phyloP scores from a whole-genome alignment of 2,888 invertebrate species.

The Caenorhabditis japonica region DNA sequence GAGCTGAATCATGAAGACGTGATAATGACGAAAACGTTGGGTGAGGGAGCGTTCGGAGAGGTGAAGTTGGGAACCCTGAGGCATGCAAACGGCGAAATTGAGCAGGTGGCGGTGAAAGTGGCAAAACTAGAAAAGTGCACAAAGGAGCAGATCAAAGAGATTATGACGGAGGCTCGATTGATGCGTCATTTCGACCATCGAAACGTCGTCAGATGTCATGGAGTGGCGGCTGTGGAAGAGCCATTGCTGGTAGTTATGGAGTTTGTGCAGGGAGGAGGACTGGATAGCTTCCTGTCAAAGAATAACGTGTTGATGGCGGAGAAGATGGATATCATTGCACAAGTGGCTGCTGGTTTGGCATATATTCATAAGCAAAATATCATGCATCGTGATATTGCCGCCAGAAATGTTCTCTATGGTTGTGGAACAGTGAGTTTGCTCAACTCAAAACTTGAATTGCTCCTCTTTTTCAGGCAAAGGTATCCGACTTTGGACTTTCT shows the following conservation, averaged over 20 bases:
- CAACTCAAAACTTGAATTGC: too few species aligned
- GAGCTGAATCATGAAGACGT: conserved; percentile 66
- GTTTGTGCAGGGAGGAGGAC: conserved; percentile 58
- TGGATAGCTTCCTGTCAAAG: conserved; percentile 62
- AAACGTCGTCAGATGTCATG: conserved; percentile 61
- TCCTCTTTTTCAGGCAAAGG: conserved; percentile 48
- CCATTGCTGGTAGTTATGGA: conserved; percentile 68
- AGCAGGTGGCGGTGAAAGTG: conserved; percentile 40
- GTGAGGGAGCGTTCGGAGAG: conserved; percentile 73
- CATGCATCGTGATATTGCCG: conserved; percentile 64
- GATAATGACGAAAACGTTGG: conserved; percentile 61
- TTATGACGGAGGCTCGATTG: conserved; percentile 65
- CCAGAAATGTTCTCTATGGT: conserved; percentile 61
- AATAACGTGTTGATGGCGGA: conserved; percentile 43
- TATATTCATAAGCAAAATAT: conserved; percentile 57
- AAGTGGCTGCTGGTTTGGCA: conserved; percentile 60
- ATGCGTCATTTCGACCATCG: conserved; percentile 64
- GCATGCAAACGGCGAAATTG: not conserved
- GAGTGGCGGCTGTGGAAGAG: conserved; percentile 66
- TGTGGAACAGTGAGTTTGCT: conserved; percentile 32
- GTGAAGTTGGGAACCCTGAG: conserved; percentile 50
- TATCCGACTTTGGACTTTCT: conserved; percentile 63
- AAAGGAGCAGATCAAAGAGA: conserved; percentile 68
- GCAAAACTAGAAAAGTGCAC: conserved; percentile 64
- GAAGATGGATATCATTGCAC: conserved; percentile 52